Evolutionary conservation across 2,113 vertebrate species (phyloP).

Genomic region (Progne subis): DNA sequence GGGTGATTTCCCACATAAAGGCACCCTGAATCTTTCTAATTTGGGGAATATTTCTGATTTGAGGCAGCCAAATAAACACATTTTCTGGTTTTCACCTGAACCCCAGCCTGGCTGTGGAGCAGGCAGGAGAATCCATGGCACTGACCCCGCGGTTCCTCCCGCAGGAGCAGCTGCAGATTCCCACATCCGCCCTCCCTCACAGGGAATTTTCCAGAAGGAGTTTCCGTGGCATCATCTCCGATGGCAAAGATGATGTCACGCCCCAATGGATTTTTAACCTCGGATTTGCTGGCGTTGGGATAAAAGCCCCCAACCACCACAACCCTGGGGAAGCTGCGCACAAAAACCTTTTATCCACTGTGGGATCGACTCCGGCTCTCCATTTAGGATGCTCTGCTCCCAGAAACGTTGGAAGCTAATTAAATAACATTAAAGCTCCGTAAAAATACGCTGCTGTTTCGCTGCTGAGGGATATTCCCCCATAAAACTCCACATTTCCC

Average conservation of each 20-base stretch:
- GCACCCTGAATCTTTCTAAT: neutral
- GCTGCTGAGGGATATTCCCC: neutral
- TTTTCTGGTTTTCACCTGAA: neutral
- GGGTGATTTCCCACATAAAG: neutral
- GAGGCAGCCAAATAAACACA: neutral
- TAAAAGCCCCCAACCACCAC: rapidly evolving
- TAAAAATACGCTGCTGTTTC: rapidly evolving
- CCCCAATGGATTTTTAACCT: neutral
- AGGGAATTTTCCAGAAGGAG: neutral
- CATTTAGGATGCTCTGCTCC: neutral
- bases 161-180: neutral
- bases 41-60: neutral
- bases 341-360: rapidly evolving
- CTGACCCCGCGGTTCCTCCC: neutral
- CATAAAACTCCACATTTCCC: neutral
- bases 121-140: neutral
- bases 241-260: neutral
- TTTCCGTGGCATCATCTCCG: neutral
- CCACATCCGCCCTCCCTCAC: neutral
- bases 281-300: neutral
- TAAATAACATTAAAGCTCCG: neutral
- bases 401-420: neutral
- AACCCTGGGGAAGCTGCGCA: rapidly evolving
- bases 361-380: neutral
- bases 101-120: neutral